Conservation (phyloP, 2,888 invertebrate species). For the Cerastis rubricosa region DNA sequence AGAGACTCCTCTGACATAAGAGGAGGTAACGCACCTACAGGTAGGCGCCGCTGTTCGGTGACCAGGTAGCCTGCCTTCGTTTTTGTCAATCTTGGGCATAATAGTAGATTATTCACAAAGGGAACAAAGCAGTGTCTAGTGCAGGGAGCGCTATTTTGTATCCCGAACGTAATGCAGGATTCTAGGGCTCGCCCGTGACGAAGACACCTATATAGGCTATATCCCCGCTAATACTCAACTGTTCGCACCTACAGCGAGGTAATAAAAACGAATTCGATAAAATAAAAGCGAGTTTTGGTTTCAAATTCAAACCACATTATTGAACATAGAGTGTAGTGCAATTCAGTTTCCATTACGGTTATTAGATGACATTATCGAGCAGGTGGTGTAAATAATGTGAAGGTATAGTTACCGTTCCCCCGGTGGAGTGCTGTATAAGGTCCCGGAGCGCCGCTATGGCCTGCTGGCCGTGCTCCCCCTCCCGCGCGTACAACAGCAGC, state of each 20-base stretch:
- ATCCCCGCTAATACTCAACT: background rate
- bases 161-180: background rate
- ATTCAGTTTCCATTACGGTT: background rate
- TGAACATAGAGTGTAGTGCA: background rate
- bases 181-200: background rate
- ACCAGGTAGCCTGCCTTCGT: background rate
- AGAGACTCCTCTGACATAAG: background rate
- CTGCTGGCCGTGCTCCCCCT: slow-evolving; percentile 78
- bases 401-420: slow-evolving; percentile 70
- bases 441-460: slow-evolving; percentile 71
- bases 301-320: background rate
- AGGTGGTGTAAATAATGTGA: background rate
- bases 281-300: background rate
- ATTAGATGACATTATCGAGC: background rate
- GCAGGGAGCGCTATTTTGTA: background rate
- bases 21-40: background rate
- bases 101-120: background rate
- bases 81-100: background rate
- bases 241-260: background rate
- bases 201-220: background rate
- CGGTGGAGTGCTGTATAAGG: slow-evolving; percentile 72
- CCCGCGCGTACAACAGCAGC: slow-evolving; percentile 87
- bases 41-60: background rate
- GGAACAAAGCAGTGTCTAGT: background rate
- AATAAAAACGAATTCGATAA: background rate